Conservation (phyloP, 2,888 invertebrate genomes). For the Diloba caeruleocephala region DNA sequence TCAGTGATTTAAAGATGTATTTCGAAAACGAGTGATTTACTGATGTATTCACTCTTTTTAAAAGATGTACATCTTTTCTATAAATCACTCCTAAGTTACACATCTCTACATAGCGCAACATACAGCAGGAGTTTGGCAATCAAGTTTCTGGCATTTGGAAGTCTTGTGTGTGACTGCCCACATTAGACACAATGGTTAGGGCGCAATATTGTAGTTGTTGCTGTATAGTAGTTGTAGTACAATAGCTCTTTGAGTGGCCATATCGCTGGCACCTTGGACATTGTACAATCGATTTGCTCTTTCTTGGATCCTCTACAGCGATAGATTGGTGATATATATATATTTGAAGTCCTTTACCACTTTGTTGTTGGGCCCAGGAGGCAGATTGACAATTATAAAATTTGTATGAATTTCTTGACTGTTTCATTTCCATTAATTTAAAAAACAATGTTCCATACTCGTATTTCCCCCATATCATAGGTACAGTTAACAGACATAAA, state of each 20-base stretch:
- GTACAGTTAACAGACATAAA: too few relatives aligned
- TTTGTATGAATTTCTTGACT: too few relatives aligned
- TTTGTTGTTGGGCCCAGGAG: conserved; percentile 3
- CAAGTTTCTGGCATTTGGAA: background rate
- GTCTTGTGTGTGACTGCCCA: conserved; percentile 1
- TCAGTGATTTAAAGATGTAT: too few relatives aligned
- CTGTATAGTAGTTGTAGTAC: too few relatives aligned
- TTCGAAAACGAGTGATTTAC: too few relatives aligned
- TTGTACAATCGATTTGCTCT: background rate
- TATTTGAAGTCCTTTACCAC: background rate
- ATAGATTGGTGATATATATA: conserved; percentile 3
- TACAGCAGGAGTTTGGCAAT: conserved; percentile 6
- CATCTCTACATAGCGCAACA: conserved; percentile 11
- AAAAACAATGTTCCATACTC: too few relatives aligned
- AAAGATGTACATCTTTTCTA: too few relatives aligned
- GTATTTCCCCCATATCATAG: too few relatives aligned
- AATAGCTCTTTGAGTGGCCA: conserved; percentile 8
- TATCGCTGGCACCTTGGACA: conserved; percentile 12
- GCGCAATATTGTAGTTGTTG: too few relatives aligned
- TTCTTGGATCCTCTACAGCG: conserved; percentile 7
- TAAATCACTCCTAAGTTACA: too few relatives aligned
- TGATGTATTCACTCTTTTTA: too few relatives aligned
- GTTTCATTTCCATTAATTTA: too few relatives aligned
- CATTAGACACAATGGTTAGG: conserved; percentile 12
- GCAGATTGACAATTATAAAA: conserved; percentile 1